Conservation (phyloP, 2,888 invertebrate genomes). For the Listrodromus nycthemerus region DNA sequence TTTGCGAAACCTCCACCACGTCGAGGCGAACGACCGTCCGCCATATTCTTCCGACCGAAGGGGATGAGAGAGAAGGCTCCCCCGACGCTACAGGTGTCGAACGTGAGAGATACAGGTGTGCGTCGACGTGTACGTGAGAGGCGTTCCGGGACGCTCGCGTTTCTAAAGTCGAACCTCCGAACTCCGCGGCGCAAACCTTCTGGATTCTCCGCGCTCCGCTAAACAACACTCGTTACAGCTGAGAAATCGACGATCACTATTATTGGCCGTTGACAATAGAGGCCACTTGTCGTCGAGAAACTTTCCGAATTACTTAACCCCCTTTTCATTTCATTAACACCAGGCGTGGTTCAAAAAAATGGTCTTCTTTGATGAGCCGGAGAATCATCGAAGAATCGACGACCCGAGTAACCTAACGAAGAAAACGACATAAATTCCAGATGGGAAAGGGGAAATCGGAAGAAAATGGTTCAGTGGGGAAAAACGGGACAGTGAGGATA, state of each 20-base stretch:
- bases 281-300: constrained; percentile 4
- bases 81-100: constrained; percentile 82
- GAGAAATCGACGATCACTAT: constrained; percentile 21
- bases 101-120: constrained; percentile 80
- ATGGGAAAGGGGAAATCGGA: no score
- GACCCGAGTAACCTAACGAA: no score
- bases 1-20: constrained; percentile 4
- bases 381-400: no score
- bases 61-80: constrained; percentile 49
- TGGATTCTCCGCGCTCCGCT: constrained; percentile 9
- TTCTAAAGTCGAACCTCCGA: constrained; percentile 17
- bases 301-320: background rate
- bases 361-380: no score
- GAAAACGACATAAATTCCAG: no score
- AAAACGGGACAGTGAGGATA: no score
- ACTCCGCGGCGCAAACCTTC: constrained; percentile 9
- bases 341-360: no score
- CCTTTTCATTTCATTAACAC: background rate
- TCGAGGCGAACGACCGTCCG: constrained; percentile 37
- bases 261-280: constrained; percentile 17
- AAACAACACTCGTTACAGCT: background rate
- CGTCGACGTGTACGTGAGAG: constrained; percentile 60
- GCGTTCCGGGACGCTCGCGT: constrained; percentile 50
- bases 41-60: constrained; percentile 48
- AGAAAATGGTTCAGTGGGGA: no score